Evolutionary conservation across 2,888 invertebrate species (phyloP), one percentile per base, ranked within the genome.

Genomic region (Andrena bicolor): DNA sequence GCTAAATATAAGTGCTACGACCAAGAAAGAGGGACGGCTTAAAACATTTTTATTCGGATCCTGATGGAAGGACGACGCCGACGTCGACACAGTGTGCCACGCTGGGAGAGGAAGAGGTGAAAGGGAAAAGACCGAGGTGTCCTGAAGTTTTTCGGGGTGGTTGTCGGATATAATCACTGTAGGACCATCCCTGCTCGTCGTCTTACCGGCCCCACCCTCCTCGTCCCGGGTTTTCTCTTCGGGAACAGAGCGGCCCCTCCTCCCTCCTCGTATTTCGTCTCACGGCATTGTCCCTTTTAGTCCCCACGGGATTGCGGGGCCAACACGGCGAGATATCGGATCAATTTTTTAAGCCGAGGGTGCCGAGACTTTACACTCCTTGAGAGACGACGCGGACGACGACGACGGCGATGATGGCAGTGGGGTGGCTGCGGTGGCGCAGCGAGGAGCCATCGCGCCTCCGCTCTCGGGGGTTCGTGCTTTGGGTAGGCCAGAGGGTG

Each of bases 341-440:
- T 94, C 93, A 93, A 93, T 94, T 94, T 93, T 94, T 94, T 93
- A 93, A 93, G 93, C 93, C 92, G 92, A 93, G 93, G 93, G 93
- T 92, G 93, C 90, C 88, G 92, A 93, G 92, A 93, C 93, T 93
- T 93, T 93, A 92, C 93, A 92, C 93, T 93, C 90, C 92, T 92
- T 90, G 91, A 91, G 90, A 91, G 91, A 87, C 84, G 89, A 84
- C 76, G 86, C 76, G 70, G 76, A 82, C 74, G 76, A 65, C 51
- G 79, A n/a, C n/a, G n/a, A 76, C 82, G 82, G 80, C 64, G 78
- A 51, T 61, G 69, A 58, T 66, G 73, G 64, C 64, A 80, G 74
- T 71, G 75, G 77, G 58, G 77, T 76, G 68, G 70, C 49, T 63
- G 70, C 56, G 69, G 70, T 35, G 75, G 49, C 75, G 63, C 72